Base-by-base conservation (phyloP, 2,797 vertebrate genomes). In the Calcarius lapponicus region DNA sequence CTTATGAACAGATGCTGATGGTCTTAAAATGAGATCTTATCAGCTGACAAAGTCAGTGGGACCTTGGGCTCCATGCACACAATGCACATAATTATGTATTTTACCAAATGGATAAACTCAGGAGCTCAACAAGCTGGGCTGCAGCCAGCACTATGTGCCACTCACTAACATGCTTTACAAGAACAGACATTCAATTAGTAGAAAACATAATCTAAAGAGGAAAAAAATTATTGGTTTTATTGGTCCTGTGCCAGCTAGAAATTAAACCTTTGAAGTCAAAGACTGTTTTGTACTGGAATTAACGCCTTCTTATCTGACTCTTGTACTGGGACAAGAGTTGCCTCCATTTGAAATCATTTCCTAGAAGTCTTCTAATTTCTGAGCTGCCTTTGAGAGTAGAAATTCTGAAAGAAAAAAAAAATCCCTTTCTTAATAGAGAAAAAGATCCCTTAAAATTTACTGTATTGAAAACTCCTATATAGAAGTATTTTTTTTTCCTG, bases 211-310 rank as follows among this genome's bases (percentile, higher is more conserved):
- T 92, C 78, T 76, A 86, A 95, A 73, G 70, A 88, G 83, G 76
- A 93, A 36, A 36, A 36, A 36, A 95, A 82, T 53, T 1, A 67
- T 73, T 86, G 24, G 66, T 62, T 90, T 92, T 85, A 64, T 76
- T 29, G 3, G 53, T 84, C 70, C 42, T 66, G 45, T 90, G 83
- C 80, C 88, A 86, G 70, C 62, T 66, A 88, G 73, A 90, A 97
- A 94, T 93, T 26, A 90, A 94, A 79, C 78, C 80, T 93, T 92
- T 93, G 86, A 94, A 93, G 88, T 85, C 58, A 90, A 72, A 90
- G 38, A 70, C 62, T 64, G 29, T 56, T 93, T 85, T 76, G 34
- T 94, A 80, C 60, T 60, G 38, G 51, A 80, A 87, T 76, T 90
- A 87, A 92, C 94, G 80, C 51, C 75, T 79, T 95, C 80, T 95